Conservation (phyloP, 30 jellyfish, hydroid and myxozoan genomes). For the Mastigias papua region DNA sequence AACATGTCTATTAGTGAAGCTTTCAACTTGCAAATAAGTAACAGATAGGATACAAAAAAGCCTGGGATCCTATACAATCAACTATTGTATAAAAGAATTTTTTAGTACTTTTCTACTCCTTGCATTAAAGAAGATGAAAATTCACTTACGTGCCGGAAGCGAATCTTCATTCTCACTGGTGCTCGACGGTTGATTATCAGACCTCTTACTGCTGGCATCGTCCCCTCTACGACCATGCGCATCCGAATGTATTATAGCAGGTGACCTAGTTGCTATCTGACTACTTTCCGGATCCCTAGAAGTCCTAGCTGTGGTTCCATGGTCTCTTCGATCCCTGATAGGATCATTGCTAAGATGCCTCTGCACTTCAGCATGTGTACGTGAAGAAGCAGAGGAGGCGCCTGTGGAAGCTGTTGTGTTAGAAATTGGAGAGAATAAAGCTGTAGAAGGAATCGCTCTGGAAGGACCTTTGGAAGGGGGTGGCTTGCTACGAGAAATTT, state of each 20-base stretch:
- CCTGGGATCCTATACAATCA: too few relatives aligned
- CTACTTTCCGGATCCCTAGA: neutral
- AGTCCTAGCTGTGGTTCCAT: neutral
- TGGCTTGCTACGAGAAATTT: neutral
- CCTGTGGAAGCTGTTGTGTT: neutral
- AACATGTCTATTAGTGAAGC: too few relatives aligned
- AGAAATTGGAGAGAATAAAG: neutral
- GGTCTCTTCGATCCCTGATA: neutral
- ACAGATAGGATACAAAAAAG: too few relatives aligned
- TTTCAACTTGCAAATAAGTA: too few relatives aligned
- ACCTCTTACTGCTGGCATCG: slow-evolving; percentile 1
- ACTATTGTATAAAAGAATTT: too few relatives aligned
- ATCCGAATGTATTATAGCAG: slow-evolving; percentile 56
- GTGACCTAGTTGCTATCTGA: slow-evolving; percentile 21
- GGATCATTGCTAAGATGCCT: neutral
- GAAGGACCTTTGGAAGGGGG: neutral
- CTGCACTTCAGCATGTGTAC: neutral
- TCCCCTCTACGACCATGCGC: slow-evolving; percentile 22
- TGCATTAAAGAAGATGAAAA: neutral
- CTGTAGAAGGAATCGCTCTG: neutral
- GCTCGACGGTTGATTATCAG: neutral
- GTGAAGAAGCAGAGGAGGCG: neutral
- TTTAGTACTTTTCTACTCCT: too few relatives aligned
- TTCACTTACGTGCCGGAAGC: slow-evolving; percentile 68
- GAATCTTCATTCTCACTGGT: slow-evolving; percentile 39